A percentile compares a stretch with the other conserved stretches of the same genome.
These are phyloP conservation scores for Osmerus eperlanus DNA, from an alignment of 2,113 vertebrate species.

Conservation along the genomic window DNA sequence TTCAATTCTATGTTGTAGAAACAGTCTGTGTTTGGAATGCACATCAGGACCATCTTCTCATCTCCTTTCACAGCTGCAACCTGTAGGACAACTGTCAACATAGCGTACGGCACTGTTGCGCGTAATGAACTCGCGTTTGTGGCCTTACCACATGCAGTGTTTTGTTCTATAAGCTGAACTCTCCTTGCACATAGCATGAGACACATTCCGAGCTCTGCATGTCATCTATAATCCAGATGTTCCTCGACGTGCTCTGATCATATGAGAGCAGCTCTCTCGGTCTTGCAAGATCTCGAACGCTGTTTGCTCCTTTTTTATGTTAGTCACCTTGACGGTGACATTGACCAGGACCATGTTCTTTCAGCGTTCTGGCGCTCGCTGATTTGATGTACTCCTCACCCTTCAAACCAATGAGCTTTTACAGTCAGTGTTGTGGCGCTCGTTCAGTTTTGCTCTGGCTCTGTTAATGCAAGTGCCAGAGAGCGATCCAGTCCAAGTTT, in stretches of 20 bases:
- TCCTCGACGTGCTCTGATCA: background rate
- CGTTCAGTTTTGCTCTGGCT: background rate
- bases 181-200: background rate
- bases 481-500: background rate
- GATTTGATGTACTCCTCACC: background rate
- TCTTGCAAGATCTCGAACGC: no score
- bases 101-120: no score
- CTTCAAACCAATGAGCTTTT: background rate
- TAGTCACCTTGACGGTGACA: background rate
- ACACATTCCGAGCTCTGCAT: background rate
- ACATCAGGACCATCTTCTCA: background rate
- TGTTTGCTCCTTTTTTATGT: background rate
- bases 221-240: conserved; percentile 3
- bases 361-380: background rate
- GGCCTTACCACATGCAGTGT: no score
- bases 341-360: background rate
- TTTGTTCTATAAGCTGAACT: background rate
- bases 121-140: no score
- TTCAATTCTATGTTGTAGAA: no score
- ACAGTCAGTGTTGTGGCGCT: background rate
- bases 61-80: background rate
- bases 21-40: background rate
- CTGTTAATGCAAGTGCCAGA: conserved; percentile 12
- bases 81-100: no score
- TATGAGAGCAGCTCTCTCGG: background rate